Conservation (phyloP, 1,140 invertebrate species). For the Augochlora pura region DNA sequence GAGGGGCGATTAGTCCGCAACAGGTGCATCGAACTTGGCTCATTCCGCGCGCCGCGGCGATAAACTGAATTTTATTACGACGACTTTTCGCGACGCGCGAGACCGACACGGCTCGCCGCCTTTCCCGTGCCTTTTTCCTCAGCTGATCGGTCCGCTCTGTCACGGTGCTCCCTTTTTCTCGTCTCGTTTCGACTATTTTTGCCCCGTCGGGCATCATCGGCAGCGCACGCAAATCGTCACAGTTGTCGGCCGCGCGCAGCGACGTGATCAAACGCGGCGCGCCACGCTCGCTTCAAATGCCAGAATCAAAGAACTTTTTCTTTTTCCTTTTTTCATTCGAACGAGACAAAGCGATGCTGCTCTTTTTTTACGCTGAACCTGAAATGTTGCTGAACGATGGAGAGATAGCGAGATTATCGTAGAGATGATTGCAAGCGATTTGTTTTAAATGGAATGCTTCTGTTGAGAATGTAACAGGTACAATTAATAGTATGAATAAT, state of each 20-base stretch:
- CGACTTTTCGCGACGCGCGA: conserved; percentile 13
- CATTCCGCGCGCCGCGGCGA: conserved; percentile 20
- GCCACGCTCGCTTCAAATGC: too few relatives aligned
- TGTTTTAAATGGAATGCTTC: too few relatives aligned
- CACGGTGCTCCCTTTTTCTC: not conserved
- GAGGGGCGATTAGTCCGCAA: conserved; percentile 56
- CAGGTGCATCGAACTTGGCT: conserved; percentile 60
- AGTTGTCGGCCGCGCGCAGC: not conserved
- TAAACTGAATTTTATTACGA: conserved; percentile 27
- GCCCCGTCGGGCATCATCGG: not conserved
- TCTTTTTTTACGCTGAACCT: too few relatives aligned
- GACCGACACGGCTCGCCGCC: not conserved
- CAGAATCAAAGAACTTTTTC: too few relatives aligned
- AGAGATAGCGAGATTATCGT: too few relatives aligned
- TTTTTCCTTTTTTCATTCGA: too few relatives aligned
- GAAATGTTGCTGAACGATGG: too few relatives aligned
- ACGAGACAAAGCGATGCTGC: too few relatives aligned
- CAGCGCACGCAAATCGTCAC: not conserved
- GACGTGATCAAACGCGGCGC: too few relatives aligned
- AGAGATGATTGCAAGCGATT: too few relatives aligned
- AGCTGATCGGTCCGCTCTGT: not conserved
- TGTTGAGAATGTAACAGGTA: too few relatives aligned
- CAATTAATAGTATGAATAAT: too few relatives aligned
- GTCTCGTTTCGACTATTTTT: not conserved
- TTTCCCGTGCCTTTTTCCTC: not conserved